Base-by-base conservation (phyloP, 2,113 vertebrate species). In the Nyctibius bracteatus region DNA sequence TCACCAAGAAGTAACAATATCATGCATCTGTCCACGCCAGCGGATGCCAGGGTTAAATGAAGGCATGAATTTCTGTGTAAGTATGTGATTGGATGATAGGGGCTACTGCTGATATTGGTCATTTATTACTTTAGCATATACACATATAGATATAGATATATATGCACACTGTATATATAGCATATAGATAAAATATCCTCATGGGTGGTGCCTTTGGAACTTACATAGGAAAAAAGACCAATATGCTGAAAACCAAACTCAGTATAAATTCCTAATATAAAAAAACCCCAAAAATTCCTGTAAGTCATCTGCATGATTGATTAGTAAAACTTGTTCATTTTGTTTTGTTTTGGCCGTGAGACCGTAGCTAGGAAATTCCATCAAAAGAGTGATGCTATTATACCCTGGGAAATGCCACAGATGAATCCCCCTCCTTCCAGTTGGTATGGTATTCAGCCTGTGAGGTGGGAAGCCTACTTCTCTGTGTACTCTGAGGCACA, bases 61-160 rank as follows among this genome's bases (percentile, higher is more conserved):
- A 96, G 97, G 96, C 85, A 97, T 99, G 99, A 99, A 99, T 99
- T 99, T 99, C 99, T 99, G 99, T 99, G 99, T 99, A 99, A 98
- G 98, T 98, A 98, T 95, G 95, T 98, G 98, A 98, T 63, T 98
- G 98, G 98, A 99, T 99, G 99, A 98, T 92, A 98, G 98, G 98
- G 94, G 65, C 96, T 97, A 98, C 98, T 99, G 97, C 97, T 98
- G 98, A 98, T 98, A 97, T 98, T 97, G 98, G 98, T 94, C 94
- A 98, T 88, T 92, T 58, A 93, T 96, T 97, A 92, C 61, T 97
- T 92, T 88, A 89, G 55, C 92, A 83, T 88, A 91, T 59, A 54
- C 63, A 68, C 41, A 43, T 46, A 93, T n/a, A 88, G 54, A 55
- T 37, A 75, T 8, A 83, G 17, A 75, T 54, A 94, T 85, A 96